Evolutionary conservation across 1,140 invertebrate species (phyloP).

Genomic region (Hermetia illucens): DNA sequence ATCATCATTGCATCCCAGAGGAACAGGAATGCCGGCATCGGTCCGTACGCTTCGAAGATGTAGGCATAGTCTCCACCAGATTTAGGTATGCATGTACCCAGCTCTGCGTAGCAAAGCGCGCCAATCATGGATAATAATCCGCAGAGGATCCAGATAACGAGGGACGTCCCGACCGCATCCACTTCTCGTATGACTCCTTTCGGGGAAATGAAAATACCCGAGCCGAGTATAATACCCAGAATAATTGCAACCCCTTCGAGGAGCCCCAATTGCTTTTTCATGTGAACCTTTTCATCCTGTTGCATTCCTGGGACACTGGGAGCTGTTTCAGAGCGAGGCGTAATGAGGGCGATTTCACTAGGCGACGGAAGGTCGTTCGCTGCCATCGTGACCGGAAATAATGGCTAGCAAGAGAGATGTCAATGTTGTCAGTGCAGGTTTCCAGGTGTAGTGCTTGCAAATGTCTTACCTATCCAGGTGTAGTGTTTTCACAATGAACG

Average conservation of each 20-base stretch:
- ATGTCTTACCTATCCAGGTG: too few species aligned
- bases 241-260: conserved; percentile 78
- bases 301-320: conserved; percentile 4
- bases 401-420: too few species aligned
- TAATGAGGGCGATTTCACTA: conserved; percentile 26
- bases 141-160: conserved; percentile 80
- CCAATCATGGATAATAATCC: conserved; percentile 79
- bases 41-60: conserved; percentile 81
- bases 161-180: conserved; percentile 71
- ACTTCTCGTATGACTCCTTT: conserved; percentile 82
- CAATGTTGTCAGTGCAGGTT: too few species aligned
- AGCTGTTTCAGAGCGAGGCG: conserved; percentile 16
- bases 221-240: conserved; percentile 78
- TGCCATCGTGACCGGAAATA: too few species aligned
- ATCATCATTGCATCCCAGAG: conserved; percentile 79
- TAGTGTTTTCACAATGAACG: too few species aligned
- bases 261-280: conserved; percentile 69
- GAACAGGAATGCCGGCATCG: conserved; percentile 84
- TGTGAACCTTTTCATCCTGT: conserved; percentile 40
- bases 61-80: conserved; percentile 92
- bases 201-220: conserved; percentile 92
- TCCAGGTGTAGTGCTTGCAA: too few species aligned
- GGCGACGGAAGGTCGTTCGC: conserved; percentile 21
- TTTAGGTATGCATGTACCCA: conserved; percentile 68
- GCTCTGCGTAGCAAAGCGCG: conserved; percentile 88